A percentile compares a stretch with the other conserved stretches of the same genome.
Evolutionary conservation across 1,140 invertebrate species (phyloP).

Genomic region (Dendroctonus valens): DNA sequence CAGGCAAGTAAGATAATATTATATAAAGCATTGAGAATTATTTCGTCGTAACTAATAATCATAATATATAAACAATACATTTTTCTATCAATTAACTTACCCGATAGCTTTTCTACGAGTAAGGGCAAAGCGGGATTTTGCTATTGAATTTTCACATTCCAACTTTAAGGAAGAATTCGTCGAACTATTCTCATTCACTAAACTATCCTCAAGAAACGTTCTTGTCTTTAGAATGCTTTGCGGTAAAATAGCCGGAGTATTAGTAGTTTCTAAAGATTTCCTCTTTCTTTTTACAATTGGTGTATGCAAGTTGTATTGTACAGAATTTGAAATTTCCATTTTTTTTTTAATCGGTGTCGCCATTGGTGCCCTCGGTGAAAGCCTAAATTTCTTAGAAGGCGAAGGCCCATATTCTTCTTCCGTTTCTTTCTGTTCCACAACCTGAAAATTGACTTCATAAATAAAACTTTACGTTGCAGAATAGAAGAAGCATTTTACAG

Average conservation of each 20-base stretch:
- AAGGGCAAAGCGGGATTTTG: slow-evolving; percentile 24
- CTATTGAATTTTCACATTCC: slow-evolving; percentile 22
- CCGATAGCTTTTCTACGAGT: slow-evolving; percentile 29
- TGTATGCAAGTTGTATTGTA: slow-evolving; percentile 34
- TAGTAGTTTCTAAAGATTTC: slow-evolving; percentile 14
- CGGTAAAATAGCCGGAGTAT: slow-evolving; percentile 20
- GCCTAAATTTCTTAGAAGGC: slow-evolving; percentile 38
- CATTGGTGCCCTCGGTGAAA: slow-evolving; percentile 29
- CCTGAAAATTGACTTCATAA: neutral
- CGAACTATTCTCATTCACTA: slow-evolving; percentile 6
- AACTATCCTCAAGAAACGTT: slow-evolving; percentile 11
- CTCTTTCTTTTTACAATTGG: slow-evolving; percentile 42
- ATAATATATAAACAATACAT: neutral
- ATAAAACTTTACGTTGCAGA: too few relatives aligned
- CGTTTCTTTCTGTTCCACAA: slow-evolving; percentile 18
- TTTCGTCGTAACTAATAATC: too few relatives aligned
- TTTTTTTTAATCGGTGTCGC: slow-evolving; percentile 2
- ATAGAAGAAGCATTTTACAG: too few relatives aligned
- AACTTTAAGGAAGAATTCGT: slow-evolving; percentile 6
- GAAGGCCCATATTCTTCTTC: slow-evolving; percentile 18
- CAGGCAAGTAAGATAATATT: too few relatives aligned
- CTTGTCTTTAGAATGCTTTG: slow-evolving; percentile 46
- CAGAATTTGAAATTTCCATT: neutral
- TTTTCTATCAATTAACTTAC: neutral
- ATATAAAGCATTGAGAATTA: too few relatives aligned